Evolutionary conservation across 1,140 invertebrate genomes (phyloP), one percentile per base, ranked within the genome.

Genomic region (Cydia pomonella): DNA sequence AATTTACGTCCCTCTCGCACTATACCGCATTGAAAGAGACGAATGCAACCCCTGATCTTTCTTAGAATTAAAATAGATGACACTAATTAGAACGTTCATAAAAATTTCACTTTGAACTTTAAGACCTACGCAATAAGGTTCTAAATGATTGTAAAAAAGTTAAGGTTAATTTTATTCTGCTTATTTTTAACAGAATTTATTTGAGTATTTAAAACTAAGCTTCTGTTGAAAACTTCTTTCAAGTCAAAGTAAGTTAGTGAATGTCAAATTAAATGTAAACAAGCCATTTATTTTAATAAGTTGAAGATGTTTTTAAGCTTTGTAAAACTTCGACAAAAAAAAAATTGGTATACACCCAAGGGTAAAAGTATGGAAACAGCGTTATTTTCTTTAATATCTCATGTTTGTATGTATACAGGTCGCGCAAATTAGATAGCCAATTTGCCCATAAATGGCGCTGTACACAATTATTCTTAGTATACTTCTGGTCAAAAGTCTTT

Each of bases 31-130:
- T 38, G 64, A 69, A 16, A 41, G 29, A 18, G n/a, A 41, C 64
- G 16, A 18, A 29, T 33, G 64, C 64, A 69, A 29, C 64, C 64
- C 23, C 64, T 69, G 64, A 69, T 69, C 64, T 69, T 69, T 69
- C 27, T 69, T 6, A 18, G 64, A 69, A 33, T 69, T 21, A 69
- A 69, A 69, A 69, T 69, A 69, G 64, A 69, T 69, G 64, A 69
- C 64, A 69, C 64, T 69, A 69, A 69, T 69, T 69, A 69, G 5
- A 69, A 0, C 18, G 29, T n/a, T 6, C 16, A 21, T 69, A 38
- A 18, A 18, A 69, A 18, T 5, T 66, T 18, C 16, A 66, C 16
- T 69, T 69, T 69, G n/a, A 69, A 38, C 64, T 69, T 38, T 38
- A 69, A 33, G 4, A 41, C n/a, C 9, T 1, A 13, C 18, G 64